phyloP scores from a whole-genome alignment of 2,797 vertebrate genomes.

The Hirundo rustica region DNA sequence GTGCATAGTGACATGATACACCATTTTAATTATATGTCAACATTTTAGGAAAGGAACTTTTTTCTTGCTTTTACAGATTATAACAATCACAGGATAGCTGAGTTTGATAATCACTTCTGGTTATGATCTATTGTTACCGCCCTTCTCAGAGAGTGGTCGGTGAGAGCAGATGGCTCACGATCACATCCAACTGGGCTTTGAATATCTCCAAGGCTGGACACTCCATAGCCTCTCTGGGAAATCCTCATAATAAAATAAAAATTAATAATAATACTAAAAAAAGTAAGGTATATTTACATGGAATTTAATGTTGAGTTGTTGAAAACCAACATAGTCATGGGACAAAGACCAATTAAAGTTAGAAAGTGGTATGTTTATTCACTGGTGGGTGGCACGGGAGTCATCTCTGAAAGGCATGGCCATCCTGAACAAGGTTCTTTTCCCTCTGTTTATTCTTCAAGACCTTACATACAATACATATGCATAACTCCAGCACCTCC shows the following conservation, averaged over 20 bases:
- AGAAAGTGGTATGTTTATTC: no score
- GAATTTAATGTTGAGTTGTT: no score
- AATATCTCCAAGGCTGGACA: background rate
- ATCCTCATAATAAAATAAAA: background rate
- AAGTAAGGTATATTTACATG: background rate
- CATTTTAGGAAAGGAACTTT: background rate
- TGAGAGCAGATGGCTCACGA: background rate
- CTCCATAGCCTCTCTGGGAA: background rate
- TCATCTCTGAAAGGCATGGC: no score
- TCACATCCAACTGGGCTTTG: background rate
- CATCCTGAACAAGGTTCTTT: no score
- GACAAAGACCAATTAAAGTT: no score
- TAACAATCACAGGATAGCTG: background rate
- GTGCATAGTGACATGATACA: background rate
- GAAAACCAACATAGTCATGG: no score
- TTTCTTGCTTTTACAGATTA: background rate
- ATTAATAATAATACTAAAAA: background rate
- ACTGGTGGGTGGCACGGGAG: no score
- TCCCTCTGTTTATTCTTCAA: no score
- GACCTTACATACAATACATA: no score
- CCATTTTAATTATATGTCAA: conserved; percentile 14
- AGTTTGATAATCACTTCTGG: background rate
- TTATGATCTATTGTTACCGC: background rate
- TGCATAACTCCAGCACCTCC: no score
- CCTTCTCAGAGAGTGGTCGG: background rate